Evolutionary conservation across 2,113 vertebrate genomes (phyloP).

Genomic region (Gulo gulo): DNA sequence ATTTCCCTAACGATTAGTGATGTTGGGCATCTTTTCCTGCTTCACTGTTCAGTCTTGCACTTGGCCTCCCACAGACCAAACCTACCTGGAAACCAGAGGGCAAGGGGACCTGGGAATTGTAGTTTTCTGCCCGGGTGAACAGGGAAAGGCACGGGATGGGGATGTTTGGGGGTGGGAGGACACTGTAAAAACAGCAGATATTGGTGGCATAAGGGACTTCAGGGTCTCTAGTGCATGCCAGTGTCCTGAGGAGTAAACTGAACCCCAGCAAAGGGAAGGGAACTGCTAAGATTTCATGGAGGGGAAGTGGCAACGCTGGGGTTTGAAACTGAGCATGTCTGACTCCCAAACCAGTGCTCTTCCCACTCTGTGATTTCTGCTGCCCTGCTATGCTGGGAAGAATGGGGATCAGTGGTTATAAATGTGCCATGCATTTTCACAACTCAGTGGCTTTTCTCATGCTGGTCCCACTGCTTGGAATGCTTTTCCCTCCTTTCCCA

Average conservation of each 20-base stretch:
- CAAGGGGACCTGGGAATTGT: background rate
- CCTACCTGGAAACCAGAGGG: background rate
- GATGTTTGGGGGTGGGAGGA: no score
- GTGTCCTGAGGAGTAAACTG: background rate
- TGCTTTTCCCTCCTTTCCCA: background rate
- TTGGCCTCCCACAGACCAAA: background rate
- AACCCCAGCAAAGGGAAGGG: no score
- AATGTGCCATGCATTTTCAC: background rate
- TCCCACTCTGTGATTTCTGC: background rate
- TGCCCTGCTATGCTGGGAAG: fast-evolving
- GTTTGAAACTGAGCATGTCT: background rate
- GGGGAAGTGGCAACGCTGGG: background rate
- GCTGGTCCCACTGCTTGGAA: background rate
- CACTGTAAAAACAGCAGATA: background rate
- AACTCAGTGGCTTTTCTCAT: background rate
- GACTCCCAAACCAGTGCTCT: background rate
- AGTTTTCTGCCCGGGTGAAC: background rate
- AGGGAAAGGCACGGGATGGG: background rate
- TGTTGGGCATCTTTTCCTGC: background rate
- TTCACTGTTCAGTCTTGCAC: background rate
- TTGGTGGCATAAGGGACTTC: background rate
- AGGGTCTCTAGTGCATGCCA: background rate
- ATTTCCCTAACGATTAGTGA: background rate
- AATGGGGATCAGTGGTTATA: no score
- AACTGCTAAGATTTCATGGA: background rate